Base-by-base conservation (phyloP, 2,797 vertebrate species). In the Myotis planiceps region DNA sequence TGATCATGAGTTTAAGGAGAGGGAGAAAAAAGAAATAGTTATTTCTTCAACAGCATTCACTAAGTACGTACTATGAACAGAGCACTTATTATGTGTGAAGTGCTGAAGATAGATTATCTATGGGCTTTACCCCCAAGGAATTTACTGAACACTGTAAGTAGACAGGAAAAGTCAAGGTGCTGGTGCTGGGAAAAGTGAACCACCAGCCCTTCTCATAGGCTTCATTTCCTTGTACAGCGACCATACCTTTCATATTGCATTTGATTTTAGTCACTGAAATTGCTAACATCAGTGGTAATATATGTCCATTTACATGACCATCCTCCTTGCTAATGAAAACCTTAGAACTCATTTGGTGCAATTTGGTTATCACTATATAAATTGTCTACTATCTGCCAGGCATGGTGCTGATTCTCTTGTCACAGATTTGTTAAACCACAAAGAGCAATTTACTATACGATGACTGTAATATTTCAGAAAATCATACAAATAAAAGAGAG, bases 401-500 rank as follows among this genome's bases (percentile, higher is more conserved):
- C 15, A 53, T 37, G 53, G 21, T 47, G 49, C 25, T 15, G 12
- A 45, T 89, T 55, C n/a, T 76, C 60, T 83, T 53, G 10, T 42
- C 49, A 74, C 18, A 75, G 37, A 45, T 29, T 53, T 15, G 47
- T 81, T 68, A 78, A 90, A 49, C 39, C 60, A 55, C 55, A 32
- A 71, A 79, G 2, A 21, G n/a, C 19, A 29, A 80, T 63, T 81
- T 51, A 47, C 10, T 66, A 80, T 21, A 63, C 0, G 49, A 1
- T n/a, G 23, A 71, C 37, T 71, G 6, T 32, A 47, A 91, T 63
- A 90, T 66, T 92, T 83, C 66, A 94, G 55, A 91, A 66, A 76
- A 69, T n/a, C 7, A 71, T 49, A 86, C 8, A 91, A 69, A 80
- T 49, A 9, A 88, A 94, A 69, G 9, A 18, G 1, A 53, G 27